Base-by-base conservation (phyloP, 2,797 vertebrate species). In the Antennarius maculatus region DNA sequence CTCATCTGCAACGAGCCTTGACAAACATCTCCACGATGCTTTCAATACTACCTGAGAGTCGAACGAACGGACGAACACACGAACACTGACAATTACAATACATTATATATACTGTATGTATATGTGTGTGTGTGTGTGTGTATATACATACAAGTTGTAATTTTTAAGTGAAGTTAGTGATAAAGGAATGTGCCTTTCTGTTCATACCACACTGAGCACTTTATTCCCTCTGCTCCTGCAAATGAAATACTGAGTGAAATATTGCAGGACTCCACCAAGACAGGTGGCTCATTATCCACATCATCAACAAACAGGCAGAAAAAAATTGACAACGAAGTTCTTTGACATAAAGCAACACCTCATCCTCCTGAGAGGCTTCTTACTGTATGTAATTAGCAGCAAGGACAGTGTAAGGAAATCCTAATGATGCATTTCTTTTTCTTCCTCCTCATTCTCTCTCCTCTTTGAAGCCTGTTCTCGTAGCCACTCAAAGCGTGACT, bases 241-340 rank as follows among this genome's bases (percentile, higher is more conserved):
- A 76, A 87, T 77, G 78, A 86, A 86, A 86, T 45, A 55, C 67
- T 54, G 72, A 71, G 71, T 74, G 81, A 83, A 82, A 74, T 72
- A 73, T 68, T 73, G 61, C 81, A 88, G 79, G 73, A 78, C 63
- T 83, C 42, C 53, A 18, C 69, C 58, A 56, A 87, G 87, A 87
- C 90, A 90, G 90, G 89, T 89, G 88, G 88, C 87, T 92, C 89
- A 91, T 92, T 92, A 91, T 79, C 75, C 80, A 90, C 74, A 79
- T 87, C 84, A 82, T 82, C 85, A 81, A 77, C 81, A 80, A 72
- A 80, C 69, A 63, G 46, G 13, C 57, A 56, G 61, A 62, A 60
- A 71, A 66, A 85, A 82, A 79, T 4, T 4, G 69, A 81, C 79
- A 72, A 73, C 69, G 62, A 39, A 77, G 61, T 67, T 74, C 80